Evolutionary conservation across 2,888 invertebrate genomes (phyloP).

Genomic region (Nemotelus nigrinus): DNA sequence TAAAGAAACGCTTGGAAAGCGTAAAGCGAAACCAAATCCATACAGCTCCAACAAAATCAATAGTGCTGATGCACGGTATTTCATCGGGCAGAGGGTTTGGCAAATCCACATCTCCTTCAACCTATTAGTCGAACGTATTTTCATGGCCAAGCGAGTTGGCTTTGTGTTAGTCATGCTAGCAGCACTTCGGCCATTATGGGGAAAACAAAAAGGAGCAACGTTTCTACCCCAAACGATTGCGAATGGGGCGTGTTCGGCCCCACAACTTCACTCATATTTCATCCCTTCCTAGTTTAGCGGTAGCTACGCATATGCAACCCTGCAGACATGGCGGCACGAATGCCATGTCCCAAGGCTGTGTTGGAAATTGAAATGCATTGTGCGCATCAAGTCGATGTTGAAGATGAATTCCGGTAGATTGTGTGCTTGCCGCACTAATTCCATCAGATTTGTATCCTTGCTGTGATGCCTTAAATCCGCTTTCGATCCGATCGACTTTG

Average conservation of each 20-base stretch:
- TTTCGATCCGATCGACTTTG: constrained; percentile 44
- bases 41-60: constrained; percentile 33
- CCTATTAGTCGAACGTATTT: constrained; percentile 29
- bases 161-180: constrained; percentile 9
- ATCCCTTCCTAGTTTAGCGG: constrained; percentile 1
- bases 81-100: constrained; percentile 25
- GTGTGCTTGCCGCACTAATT: neutral
- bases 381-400: constrained; percentile 20
- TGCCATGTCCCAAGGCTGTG: neutral
- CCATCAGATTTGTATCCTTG: constrained; percentile 42
- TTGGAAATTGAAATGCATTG: constrained; percentile 2
- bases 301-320: constrained; percentile 37
- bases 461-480: constrained; percentile 46
- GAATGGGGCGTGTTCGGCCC: constrained; percentile 17
- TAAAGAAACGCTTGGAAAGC: neutral
- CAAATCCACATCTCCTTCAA: constrained; percentile 24
- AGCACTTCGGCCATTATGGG: constrained; percentile 17
- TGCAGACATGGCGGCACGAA: constrained; percentile 25
- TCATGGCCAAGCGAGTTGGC: constrained; percentile 38
- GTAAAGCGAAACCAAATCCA: constrained; percentile 21
- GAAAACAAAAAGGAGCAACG: constrained; percentile 13
- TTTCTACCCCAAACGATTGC: neutral
- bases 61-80: constrained; percentile 15
- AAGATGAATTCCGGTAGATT: constrained; percentile 23
- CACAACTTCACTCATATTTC: neutral